A percentile compares a stretch with the other conserved stretches of the same genome.
Conservation (phyloP, 2,113 vertebrate genomes). For the Catagonus wagneri region DNA sequence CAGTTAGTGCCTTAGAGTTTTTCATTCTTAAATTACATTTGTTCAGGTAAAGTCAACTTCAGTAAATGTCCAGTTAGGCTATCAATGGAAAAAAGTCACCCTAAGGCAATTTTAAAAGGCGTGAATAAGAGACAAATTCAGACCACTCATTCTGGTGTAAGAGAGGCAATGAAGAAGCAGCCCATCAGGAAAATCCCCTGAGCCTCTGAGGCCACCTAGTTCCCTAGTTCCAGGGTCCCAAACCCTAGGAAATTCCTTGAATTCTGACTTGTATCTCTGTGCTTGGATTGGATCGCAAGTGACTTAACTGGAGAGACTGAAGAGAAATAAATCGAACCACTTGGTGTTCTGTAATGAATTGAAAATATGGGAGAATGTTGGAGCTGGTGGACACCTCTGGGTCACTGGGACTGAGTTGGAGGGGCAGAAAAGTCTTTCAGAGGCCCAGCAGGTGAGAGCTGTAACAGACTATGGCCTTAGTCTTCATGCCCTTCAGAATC, state of each 20-base stretch:
- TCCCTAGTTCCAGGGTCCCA: background rate
- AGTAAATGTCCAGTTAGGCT: background rate
- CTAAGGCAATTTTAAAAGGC: background rate
- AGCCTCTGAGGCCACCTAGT: background rate
- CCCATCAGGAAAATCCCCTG: background rate
- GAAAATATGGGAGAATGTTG: background rate
- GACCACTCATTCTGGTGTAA: background rate
- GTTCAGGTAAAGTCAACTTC: background rate
- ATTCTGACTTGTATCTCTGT: background rate
- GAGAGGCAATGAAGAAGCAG: background rate
- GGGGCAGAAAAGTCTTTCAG: background rate
- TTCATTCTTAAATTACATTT: background rate
- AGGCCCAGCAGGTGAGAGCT: background rate
- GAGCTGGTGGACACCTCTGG: background rate
- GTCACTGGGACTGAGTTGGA: background rate
- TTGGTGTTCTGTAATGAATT: background rate
- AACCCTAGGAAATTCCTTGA: background rate
- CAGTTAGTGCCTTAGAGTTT: background rate
- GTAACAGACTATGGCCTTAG: background rate
- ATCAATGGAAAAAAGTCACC: background rate
- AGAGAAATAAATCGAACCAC: background rate
- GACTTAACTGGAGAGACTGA: background rate
- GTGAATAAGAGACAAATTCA: too few species aligned
- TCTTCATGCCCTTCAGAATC: background rate
- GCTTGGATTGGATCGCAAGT: background rate